Evolutionary conservation across 2,888 invertebrate species (phyloP).

Genomic region (Cheilosia impressa): DNA sequence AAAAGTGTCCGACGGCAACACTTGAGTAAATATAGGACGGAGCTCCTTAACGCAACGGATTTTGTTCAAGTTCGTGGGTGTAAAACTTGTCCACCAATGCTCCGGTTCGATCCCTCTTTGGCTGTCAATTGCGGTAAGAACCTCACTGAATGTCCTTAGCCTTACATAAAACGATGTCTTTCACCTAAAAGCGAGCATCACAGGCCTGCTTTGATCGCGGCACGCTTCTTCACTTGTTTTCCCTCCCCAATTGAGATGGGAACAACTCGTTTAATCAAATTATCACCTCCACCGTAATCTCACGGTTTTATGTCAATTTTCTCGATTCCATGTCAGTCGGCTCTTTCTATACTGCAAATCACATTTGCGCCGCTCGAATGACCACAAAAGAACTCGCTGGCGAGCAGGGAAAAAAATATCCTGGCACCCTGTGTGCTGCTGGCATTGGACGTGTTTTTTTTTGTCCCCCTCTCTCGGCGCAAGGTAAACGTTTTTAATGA

Average conservation of each 20-base stretch:
- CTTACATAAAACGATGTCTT: too few species aligned
- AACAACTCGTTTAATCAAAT: conserved; percentile 42
- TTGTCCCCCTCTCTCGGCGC: conserved; percentile 15
- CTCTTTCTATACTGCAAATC: conserved; percentile 60
- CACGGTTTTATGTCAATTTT: conserved; percentile 58
- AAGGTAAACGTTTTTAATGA: conserved; percentile 72
- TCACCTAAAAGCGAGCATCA: too few species aligned
- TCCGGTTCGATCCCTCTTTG: too few species aligned
- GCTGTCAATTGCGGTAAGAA: too few species aligned
- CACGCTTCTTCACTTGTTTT: neutral
- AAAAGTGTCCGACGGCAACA: too few species aligned
- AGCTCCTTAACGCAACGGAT: too few species aligned
- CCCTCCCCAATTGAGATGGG: neutral
- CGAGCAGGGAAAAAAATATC: conserved; percentile 1
- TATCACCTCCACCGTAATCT: conserved; percentile 26
- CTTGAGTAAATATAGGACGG: too few species aligned
- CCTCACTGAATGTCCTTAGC: too few species aligned
- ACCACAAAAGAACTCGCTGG: conserved; percentile 50
- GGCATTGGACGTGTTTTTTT: conserved; percentile 2
- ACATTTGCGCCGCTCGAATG: conserved; percentile 69
- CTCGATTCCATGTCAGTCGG: conserved; percentile 24
- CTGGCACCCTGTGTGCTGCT: conserved; percentile 40
- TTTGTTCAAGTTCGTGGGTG: too few species aligned
- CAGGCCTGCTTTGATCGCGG: too few species aligned
- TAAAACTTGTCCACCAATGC: too few species aligned